These are phyloP conservation scores for Kryptolebias marmoratus DNA, from an alignment of 2,113 vertebrate genomes.

Conservation along the genomic window DNA sequence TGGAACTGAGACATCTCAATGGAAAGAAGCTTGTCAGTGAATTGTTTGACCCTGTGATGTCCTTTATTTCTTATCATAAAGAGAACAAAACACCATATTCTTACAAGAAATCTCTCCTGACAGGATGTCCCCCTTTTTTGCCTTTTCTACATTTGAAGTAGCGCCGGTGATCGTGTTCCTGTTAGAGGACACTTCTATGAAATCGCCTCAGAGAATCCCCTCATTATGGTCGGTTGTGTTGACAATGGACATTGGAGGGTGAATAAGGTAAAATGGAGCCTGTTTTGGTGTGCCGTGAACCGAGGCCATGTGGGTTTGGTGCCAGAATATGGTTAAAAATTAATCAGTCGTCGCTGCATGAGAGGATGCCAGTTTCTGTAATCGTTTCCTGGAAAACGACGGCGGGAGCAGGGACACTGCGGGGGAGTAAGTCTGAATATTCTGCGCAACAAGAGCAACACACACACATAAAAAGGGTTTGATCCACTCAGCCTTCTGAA, in stretches of 20 bases:
- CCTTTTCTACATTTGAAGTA: background rate
- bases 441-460: background rate
- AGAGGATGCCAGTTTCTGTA: constrained; percentile 20
- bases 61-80: background rate
- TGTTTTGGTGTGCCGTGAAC: constrained; percentile 15
- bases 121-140: background rate
- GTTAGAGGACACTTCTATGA: constrained; percentile 30
- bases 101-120: constrained; percentile 22
- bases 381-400: constrained; percentile 13
- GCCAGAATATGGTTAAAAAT: constrained; percentile 20
- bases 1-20: background rate
- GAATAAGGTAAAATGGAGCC: constrained; percentile 29
- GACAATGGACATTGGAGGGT: constrained; percentile 31
- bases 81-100: constrained; percentile 18
- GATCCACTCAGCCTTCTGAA: background rate
- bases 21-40: background rate
- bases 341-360: constrained; percentile 10
- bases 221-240: constrained; percentile 50
- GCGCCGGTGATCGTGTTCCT: constrained; percentile 2
- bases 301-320: background rate
- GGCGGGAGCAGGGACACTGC: background rate
- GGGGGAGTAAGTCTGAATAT: background rate
- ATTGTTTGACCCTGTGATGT: background rate
- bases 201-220: constrained; percentile 27
- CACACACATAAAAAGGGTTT: background rate